Evolutionary conservation across 2,888 invertebrate species (phyloP), one percentile per base, ranked within the genome.

Genomic region (Ferdinandea cuprea): DNA sequence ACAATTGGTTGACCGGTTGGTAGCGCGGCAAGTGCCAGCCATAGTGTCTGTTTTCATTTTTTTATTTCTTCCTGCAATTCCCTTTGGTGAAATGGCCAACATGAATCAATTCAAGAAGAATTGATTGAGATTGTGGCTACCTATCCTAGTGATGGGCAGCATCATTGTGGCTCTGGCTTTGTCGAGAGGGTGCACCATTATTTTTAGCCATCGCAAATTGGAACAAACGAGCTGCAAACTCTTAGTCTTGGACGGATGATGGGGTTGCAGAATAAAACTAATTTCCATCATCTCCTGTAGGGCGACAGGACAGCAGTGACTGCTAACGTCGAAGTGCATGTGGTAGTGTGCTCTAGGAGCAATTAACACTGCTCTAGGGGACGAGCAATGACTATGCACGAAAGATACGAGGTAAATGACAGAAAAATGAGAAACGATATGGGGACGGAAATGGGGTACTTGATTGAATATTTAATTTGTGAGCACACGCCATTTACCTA

Each of bases 161-260:
- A 46, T 42, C 15, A 44, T 5, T 44, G 30, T 30, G 15, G 54
- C 25, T 37, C 32, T 15, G 42, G 13, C 54, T 46, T 52, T 58
- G 37, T 59, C 74, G 48, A 69, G 42, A 59, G 74, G 61, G 42
- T 74, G 68, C 63, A 56, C 63, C 81, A 81, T 77, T 81, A 81
- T 81, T 81, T 81, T 81, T 81, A 81, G 76, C 52, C 40, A 66
- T 72, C 59, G 76, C 71, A 77, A 81, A 81, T 81, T 81, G 81
- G 77, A 81, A 77, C 81, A 81, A 81, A 77, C 77, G 77, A 81
- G 63, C 71, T 77, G 81, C 81, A 71, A 81, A 65, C 59, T 35
- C 40, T 15, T 25, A 40, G 19, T 42, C 17, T 13, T 13, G 0
- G 7, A 25, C 13, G 40, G 25, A 9, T 9, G 21, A 30, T 54